A percentile compares a stretch with the other conserved stretches of the same genome.
These are phyloP conservation scores for Pempheris klunzingeri DNA, from an alignment of 2,797 vertebrate species.

Conservation along the genomic window DNA sequence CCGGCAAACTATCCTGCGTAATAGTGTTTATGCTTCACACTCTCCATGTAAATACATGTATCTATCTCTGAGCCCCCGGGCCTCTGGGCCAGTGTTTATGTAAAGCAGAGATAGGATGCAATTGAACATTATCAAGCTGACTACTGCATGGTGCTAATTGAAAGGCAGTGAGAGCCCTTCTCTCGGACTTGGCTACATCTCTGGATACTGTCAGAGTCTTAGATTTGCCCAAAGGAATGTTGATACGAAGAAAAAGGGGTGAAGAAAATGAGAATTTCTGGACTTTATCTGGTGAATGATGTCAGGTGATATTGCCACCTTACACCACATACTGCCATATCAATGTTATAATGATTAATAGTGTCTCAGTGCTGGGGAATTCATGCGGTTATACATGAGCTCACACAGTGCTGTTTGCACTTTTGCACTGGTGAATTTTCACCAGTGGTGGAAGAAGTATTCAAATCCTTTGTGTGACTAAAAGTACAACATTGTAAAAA, in stretches of 20 bases:
- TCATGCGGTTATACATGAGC: not conserved
- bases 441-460: not conserved
- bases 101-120: conserved; percentile 76
- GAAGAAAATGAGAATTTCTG: conserved; percentile 58
- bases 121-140: conserved; percentile 69
- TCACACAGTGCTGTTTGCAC: conserved; percentile 13
- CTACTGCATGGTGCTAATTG: conserved; percentile 80
- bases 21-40: conserved; percentile 70
- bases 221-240: conserved; percentile 71
- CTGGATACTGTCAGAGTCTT: conserved; percentile 77
- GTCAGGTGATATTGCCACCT: conserved; percentile 54
- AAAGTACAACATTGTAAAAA: not conserved
- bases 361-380: conserved; percentile 27
- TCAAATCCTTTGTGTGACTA: not conserved
- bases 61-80: conserved; percentile 59
- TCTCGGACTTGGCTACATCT: conserved; percentile 64
- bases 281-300: conserved; percentile 61
- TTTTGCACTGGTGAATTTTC: not conserved
- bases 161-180: conserved; percentile 69
- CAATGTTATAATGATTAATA: conserved; percentile 43
- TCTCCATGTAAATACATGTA: conserved; percentile 65
- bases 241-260: conserved; percentile 58
- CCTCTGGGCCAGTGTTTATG: conserved; percentile 76
- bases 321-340: conserved; percentile 27
- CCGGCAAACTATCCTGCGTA: conserved; percentile 15